Base-by-base conservation (phyloP, 2,888 invertebrate species). In the Dilophus febrilis region DNA sequence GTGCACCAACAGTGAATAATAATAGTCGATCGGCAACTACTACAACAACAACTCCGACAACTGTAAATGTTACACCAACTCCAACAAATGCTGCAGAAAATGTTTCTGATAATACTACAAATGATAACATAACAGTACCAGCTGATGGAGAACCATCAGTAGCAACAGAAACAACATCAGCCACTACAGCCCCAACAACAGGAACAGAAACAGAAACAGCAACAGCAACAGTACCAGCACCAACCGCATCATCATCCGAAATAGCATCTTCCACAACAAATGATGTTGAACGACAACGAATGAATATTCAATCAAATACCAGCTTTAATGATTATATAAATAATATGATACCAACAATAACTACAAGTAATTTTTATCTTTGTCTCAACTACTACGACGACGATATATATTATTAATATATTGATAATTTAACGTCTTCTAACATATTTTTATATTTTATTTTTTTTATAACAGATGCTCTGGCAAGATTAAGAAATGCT, bases 121-220 rank as follows among this genome's bases (percentile, higher is more conserved):
- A n/a, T n/a, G n/a, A 19, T 19, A 12, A 16, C 12, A n/a, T 43
- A 48, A 44, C 32, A 48, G 13, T 38, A 28, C 11, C 38, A 33
- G 19, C 29, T 30, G 22, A 11, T 13, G 41, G 28, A 47, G 35
- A 27, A 50, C 35, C 31, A 48, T 44, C 40, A 47, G 42, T 43
- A 48, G 42, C 11, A 42, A 42, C 26, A 36, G 45, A 44, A n/a
- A 41, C 47, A 13, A 42, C 46, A 32, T 12, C 46, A 3, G 12
- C 44, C 22, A 42, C 34, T 5, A 43, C 27, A 19, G 17, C n/a
- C 22, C 7, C 26, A 17, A 12, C 27, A 29, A 39, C 42, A 36
- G 16, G 28, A 35, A 16, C 38, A 27, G n/a, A n/a, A n/a, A n/a
- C n/a, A n/a, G n/a, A n/a, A n/a, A n/a, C 48, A 45, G 46, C 46